Percentiles rank a stretch among this genome's conserved stretches.
These are phyloP conservation scores for Agrypnus murinus DNA, from an alignment of 2,888 invertebrate species.

Conservation along the genomic window DNA sequence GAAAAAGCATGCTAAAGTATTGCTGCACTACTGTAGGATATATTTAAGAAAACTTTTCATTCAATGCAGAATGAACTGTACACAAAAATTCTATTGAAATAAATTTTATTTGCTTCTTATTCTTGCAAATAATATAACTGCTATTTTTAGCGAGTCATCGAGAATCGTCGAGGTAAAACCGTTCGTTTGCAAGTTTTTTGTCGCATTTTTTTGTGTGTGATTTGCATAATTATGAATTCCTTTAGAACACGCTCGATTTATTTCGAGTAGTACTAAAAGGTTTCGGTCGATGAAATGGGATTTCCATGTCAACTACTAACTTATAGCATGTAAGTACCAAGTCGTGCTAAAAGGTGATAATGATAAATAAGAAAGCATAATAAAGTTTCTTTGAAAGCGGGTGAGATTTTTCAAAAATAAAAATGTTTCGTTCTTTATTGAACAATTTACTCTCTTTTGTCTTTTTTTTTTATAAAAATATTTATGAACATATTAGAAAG, in stretches of 20 bases:
- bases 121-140: background rate
- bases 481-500: too few species aligned
- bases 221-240: constrained; percentile 29
- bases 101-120: background rate
- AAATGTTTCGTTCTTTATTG: too few species aligned
- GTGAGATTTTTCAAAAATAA: too few species aligned
- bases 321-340: background rate
- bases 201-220: constrained; percentile 3
- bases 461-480: too few species aligned
- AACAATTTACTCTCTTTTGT: too few species aligned
- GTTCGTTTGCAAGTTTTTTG: too few species aligned
- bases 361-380: constrained; percentile 37
- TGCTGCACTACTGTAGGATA: too few species aligned
- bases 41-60: too few species aligned
- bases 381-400: constrained; percentile 9
- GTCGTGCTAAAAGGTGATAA: constrained; percentile 29
- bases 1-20: too few species aligned
- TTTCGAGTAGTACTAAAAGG: constrained; percentile 12
- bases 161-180: too few species aligned
- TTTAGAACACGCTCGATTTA: constrained; percentile 5
- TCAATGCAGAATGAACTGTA: too few species aligned
- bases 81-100: too few species aligned
- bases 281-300: constrained; percentile 37
- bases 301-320: constrained; percentile 29
- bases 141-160: background rate